Evolutionary conservation across 2,797 vertebrate species (phyloP), one percentile per base, ranked within the genome.

Genomic region (Gouania willdenowi): DNA sequence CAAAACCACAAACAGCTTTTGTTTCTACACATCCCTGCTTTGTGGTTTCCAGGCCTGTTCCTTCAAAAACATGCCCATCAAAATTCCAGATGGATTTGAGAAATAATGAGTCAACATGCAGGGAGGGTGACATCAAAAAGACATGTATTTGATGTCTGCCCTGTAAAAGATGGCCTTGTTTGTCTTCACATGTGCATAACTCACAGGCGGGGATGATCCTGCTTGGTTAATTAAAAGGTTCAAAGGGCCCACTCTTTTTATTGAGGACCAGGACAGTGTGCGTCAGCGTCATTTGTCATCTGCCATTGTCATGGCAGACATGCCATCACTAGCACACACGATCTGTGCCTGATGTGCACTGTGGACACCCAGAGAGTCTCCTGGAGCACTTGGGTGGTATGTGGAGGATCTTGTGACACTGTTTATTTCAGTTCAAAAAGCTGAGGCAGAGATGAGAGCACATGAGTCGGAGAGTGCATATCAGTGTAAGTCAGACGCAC

Each of bases 161-260:
- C 77, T 46, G 74, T 84, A 86, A 88, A 87, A 84, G 68, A 84
- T 78, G 83, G 61, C 55, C 81, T 81, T 84, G 75, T 88, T 88
- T 88, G 83, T 87, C 84, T 77, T 84, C 66, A 70, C 63, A 67
- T 67, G 75, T 59, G 66, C 59, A 63, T 65, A 70, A 71, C 74
- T 77, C 75, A 73, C 75, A 63, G 50, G 78, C 55, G 81, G 75
- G 66, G 72, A 82, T 78, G 74, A 73, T 69, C 75, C 72, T 58
- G 76, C 79, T 87, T 84, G 73, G 77, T 79, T 85, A 77, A 88
- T 87, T 88, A 86, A 85, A 86, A 81, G 74, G 66, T 86, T 85
- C 73, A 87, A 88, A 87, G 75, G 56, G 37, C 36, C 60, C 48
- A 60, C 33, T 32, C 30, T 59, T 84, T 83, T 86, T 84, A 87